Base-by-base conservation (phyloP, 1,140 invertebrate genomes). In the Drosophila punjabiensis region DNA sequence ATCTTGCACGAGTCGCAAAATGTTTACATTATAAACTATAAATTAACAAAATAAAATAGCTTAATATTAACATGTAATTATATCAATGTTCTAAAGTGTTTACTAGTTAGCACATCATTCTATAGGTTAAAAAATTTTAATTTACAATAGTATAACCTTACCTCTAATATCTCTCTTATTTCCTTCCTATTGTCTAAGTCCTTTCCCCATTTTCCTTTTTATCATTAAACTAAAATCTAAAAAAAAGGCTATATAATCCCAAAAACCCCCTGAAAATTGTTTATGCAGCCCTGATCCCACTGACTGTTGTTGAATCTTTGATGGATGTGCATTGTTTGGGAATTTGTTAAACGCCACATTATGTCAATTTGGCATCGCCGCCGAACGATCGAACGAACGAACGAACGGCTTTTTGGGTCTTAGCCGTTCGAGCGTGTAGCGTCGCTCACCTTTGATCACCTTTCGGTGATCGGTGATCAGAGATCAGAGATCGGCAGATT, bases 281-380 rank as follows among this genome's bases (percentile, higher is more conserved):
- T 30, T 43, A 39, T 41, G 13, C 59, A 75, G 14, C 47, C 73
- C 60, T 64, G 32, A 75, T 75, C 71, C 33, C 39, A 20, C 33
- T 37, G 33, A 20, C 33, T 18, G 53, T 24, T 56, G 43, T 41
- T 39, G 30, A 33, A 45, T 43, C 33, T 60, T 67, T 80, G 78
- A 81, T 80, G 78, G 78, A 80, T 76, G 56, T 79, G 60, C 77
- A 80, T 79, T 79, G 77, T 79, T 78, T 71, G 58, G 76, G 68
- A 81, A 91, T 83, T 90, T 91, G 88, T 91, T 91, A 91, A 91
- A 91, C 87, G 88, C 87, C 87, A 91, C 88, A 91, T 91, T 91
- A 91, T 91, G 87, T 91, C 87, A 91, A 91, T 84, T 91, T 88
- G 87, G 73, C 83, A 84, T 75, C 74, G 76, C 55, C 66, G 39